phyloP scores from a whole-genome alignment of 2,797 vertebrate species.

The Poecilia gillii region DNA sequence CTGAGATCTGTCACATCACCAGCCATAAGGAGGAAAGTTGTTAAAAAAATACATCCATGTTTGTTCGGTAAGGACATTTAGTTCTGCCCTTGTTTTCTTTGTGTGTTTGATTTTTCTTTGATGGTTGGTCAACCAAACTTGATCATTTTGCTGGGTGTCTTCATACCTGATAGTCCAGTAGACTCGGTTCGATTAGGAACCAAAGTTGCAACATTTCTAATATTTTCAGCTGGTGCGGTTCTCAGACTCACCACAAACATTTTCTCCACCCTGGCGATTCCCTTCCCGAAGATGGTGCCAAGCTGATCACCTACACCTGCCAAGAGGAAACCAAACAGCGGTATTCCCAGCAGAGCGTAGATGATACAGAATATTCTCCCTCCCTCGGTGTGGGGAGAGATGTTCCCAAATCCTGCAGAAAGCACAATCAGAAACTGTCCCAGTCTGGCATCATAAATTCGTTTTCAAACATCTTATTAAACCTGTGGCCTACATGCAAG shows the following conservation, averaged over 20 bases:
- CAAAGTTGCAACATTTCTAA: too few species aligned
- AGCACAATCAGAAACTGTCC: background rate
- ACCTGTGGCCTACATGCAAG: background rate
- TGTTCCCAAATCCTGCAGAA: slow-evolving; percentile 92
- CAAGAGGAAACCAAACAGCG: slow-evolving; percentile 94
- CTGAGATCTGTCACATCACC: background rate
- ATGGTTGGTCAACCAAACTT: background rate
- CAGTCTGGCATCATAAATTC: background rate
- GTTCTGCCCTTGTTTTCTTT: background rate
- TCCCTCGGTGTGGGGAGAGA: slow-evolving; percentile 93
- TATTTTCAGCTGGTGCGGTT: too few species aligned
- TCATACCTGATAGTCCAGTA: too few species aligned
- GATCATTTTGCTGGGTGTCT: background rate
- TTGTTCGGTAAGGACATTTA: background rate
- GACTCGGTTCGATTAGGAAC: too few species aligned
- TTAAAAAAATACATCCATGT: background rate
- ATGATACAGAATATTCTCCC: slow-evolving; percentile 97
- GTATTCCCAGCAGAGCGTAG: slow-evolving; percentile 95
- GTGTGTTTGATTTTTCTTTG: background rate
- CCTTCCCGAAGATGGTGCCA: slow-evolving; percentile 96
- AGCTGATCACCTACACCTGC: slow-evolving; percentile 97
- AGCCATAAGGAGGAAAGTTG: background rate
- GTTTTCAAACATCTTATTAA: background rate
- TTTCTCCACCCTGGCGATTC: slow-evolving; percentile 94
- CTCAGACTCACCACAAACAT: slow-evolving; percentile 91